Base-by-base conservation (phyloP, 2,888 invertebrate species). In the Hemistola chrysoprasaria region DNA sequence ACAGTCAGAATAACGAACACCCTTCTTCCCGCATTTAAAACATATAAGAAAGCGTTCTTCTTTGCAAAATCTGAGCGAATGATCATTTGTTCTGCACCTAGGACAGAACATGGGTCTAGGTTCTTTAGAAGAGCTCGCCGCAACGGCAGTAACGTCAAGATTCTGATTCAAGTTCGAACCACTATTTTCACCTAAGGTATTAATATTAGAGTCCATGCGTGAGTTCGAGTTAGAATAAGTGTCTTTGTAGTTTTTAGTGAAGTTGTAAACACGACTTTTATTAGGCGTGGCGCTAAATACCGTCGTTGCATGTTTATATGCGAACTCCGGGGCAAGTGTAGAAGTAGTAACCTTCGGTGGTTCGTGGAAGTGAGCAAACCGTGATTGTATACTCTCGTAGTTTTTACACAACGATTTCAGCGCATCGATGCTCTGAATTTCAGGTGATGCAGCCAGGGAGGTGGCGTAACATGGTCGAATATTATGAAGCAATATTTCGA, bases 391-490 rank as follows among this genome's bases (percentile, higher is more conserved):
- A 10, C 9, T 24, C 26, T 61, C 61, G 27, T 47, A 56, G 6
- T 52, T 54, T 1, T 35, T 22, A 11, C 56, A 58, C 0, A 53
- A 0, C 0, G 26, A 9, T 5, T 29, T 27, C 1, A 55, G 8
- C 0, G 9, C 1, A 5, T 44, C 39, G 2, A 53, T 35, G 23
- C 6, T 16, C 4, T 22, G 8, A 0, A 48, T 41, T 1, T 7
- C 1, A 0, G 47, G 9, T 0, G 20, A 23, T 3, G 49, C 8
- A 22, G 52, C 43, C 8, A 56, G 7, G 0, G 35, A 38, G 8
- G 4, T 39, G 0, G 55, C 41, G 23, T 53, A 58, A 10, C 51
- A n/a, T n/a, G n/a, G n/a, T n/a, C n/a, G n/a, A n/a, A n/a, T n/a
- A n/a, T n/a, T n/a, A n/a, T n/a, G n/a, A n/a, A n/a, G n/a, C n/a